Conservation (phyloP, 1,140 invertebrate genomes). For the Conus ventricosus region DNA sequence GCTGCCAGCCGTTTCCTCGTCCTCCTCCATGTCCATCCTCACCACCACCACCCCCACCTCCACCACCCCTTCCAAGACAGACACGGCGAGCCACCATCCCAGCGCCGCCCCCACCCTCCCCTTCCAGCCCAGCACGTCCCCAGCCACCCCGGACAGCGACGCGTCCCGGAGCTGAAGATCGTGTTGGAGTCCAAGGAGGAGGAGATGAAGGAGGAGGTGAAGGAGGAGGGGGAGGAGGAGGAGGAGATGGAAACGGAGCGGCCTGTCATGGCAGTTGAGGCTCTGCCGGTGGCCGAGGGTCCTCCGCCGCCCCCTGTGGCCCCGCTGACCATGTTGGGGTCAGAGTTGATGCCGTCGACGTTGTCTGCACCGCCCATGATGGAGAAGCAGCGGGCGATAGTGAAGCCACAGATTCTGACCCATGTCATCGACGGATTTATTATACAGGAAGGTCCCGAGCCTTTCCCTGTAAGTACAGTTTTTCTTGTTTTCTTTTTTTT, state of each 20-base stretch:
- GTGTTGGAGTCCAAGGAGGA: constrained; percentile 31
- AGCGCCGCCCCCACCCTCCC: background rate
- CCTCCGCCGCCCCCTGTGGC: background rate
- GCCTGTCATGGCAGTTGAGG: constrained; percentile 37
- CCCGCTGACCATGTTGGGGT: background rate
- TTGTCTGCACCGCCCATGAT: constrained; percentile 47
- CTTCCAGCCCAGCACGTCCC: background rate
- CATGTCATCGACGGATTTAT: constrained; percentile 98
- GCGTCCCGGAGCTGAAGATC: constrained; percentile 18
- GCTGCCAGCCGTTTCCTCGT: background rate
- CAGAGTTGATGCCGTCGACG: background rate
- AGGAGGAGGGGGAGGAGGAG: constrained; percentile 42
- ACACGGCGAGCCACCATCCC: too few species aligned
- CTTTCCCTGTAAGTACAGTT: constrained; percentile 86
- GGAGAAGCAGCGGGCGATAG: constrained; percentile 80
- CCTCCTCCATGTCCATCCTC: too few species aligned
- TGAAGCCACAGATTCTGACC: constrained; percentile 95
- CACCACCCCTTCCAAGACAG: too few species aligned
- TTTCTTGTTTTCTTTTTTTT: background rate
- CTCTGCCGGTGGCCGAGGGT: background rate
- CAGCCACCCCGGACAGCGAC: too few species aligned
- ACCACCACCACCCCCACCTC: too few species aligned
- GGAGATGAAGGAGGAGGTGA: constrained; percentile 23
- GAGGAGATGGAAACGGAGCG: constrained; percentile 36
- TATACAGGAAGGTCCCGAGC: constrained; percentile 88